Evolutionary conservation across 2,888 invertebrate species (phyloP).

Genomic region (Drosophila pseudotalamancana): DNA sequence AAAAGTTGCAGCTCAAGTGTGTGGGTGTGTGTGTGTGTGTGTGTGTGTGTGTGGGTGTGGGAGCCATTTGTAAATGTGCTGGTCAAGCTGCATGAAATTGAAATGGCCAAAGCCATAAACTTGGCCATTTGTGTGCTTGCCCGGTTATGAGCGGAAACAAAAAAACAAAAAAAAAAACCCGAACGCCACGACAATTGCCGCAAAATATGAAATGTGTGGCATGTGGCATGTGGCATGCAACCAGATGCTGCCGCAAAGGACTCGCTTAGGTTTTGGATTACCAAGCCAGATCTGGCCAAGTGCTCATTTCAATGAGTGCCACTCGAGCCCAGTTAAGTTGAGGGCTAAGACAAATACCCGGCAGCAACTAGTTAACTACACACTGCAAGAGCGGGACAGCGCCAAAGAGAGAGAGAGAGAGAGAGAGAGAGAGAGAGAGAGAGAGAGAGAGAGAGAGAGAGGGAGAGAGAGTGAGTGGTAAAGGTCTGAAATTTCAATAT

Average conservation of each 20-base stretch:
- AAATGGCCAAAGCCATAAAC: conserved; percentile 74
- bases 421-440: neutral
- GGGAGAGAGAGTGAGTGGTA: neutral
- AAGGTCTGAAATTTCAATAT: conserved; percentile 40
- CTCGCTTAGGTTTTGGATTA: conserved; percentile 16
- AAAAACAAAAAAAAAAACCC: neutral
- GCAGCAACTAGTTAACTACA: conserved; percentile 2
- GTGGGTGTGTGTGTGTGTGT: no score
- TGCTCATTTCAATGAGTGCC: conserved; percentile 47
- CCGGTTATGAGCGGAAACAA: conserved; percentile 54
- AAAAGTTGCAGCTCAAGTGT: conserved; percentile 55
- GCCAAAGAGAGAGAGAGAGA: neutral
- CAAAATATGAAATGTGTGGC: conserved; percentile 64
- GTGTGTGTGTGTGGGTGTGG: neutral
- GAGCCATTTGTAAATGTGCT: conserved; percentile 53
- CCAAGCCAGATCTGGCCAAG: conserved; percentile 8
- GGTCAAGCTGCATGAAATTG: conserved; percentile 79
- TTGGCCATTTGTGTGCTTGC: conserved; percentile 71
- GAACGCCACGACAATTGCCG: conserved; percentile 48
- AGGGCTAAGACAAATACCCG: conserved; percentile 30
- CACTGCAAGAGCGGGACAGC: neutral
- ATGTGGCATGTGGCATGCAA: conserved; percentile 41
- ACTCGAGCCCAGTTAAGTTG: conserved; percentile 27
- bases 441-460: neutral
- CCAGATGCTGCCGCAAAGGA: conserved; percentile 19